Base-by-base conservation (phyloP, 2,797 vertebrate species). In the Onychomys torridus region DNA sequence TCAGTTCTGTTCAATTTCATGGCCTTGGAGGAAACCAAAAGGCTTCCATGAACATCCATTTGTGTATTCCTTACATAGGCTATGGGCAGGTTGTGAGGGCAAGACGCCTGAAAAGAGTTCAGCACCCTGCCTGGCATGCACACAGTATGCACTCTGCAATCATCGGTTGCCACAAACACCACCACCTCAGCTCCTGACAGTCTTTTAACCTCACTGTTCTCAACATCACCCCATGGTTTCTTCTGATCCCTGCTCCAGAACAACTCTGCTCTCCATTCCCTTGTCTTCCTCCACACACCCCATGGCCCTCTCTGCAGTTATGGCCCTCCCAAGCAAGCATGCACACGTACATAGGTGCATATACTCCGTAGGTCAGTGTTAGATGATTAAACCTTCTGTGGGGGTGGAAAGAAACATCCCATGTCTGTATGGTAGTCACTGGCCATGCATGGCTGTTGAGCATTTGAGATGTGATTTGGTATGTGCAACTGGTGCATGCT, bases 21-120 rank as follows among this genome's bases (percentile, higher is more conserved):
- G 67, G 71, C 81, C 61, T 82, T 52, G 37, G 37, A 81, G 90
- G 82, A 93, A 93, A 32, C 63, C 29, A 40, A 65, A 90, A 90
- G 11, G 32, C 89, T 52, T 85, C 79, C 5, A 0, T n/a, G 69
- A 90, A 27, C 84, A 3, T 55, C 57, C 0, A 6, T 65, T 73
- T 90, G 55, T 65, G 5, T 19, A 76, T 52, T 77, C 25, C 13
- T 67, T 59, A 87, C 63, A 81, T 21, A 55, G 84, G 88, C 55
- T 57, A 75, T 34, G 8, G 32, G 78, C 69, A 85, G 67, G 65
- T n/a, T 14, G 37, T 55, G 77, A 96, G 23, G 63, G 46, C 79
- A 59, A 90, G 57, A 67, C 57, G 49, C 16, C 57, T 1, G 19
- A 12, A 49, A 94, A 90, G 92, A 78, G 76, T 75, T 88, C 52